Evolutionary conservation across 2,797 vertebrate species (phyloP).

Genomic region (Dryobates pubescens): DNA sequence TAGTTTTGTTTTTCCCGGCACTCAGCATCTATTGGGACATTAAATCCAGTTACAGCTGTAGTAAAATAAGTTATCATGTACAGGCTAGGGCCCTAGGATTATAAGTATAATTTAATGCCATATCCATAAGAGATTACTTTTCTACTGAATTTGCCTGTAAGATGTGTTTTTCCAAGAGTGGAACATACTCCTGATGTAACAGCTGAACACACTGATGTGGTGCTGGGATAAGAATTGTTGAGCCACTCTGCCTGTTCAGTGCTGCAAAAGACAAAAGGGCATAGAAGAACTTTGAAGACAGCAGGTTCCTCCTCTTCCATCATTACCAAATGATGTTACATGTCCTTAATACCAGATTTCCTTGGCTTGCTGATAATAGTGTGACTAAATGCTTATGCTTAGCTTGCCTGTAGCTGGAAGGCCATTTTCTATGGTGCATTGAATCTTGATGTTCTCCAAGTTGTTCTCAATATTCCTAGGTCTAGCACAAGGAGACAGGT

Average conservation of each 20-base stretch:
- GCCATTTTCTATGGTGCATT: neutral
- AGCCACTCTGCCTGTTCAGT: neutral
- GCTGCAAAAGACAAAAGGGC: neutral
- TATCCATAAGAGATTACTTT: neutral
- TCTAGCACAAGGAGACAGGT: neutral
- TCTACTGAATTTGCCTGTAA: neutral
- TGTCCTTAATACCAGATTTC: neutral
- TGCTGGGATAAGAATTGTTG: neutral
- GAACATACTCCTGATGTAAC: neutral
- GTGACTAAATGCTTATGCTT: neutral
- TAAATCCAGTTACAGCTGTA: neutral
- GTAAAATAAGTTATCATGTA: neutral
- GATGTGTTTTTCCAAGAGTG: neutral
- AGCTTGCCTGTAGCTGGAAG: neutral
- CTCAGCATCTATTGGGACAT: neutral
- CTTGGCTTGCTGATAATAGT: neutral
- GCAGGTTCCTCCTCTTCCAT: neutral
- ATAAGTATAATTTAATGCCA: neutral
- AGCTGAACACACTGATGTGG: neutral
- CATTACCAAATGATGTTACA: neutral
- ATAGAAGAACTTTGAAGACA: neutral
- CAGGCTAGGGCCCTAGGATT: neutral
- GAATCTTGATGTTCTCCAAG: neutral
- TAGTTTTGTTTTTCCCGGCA: neutral
- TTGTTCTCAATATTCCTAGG: neutral